phyloP scores from a whole-genome alignment of 2,797 vertebrate genomes.

The Fundulus diaphanus region DNA sequence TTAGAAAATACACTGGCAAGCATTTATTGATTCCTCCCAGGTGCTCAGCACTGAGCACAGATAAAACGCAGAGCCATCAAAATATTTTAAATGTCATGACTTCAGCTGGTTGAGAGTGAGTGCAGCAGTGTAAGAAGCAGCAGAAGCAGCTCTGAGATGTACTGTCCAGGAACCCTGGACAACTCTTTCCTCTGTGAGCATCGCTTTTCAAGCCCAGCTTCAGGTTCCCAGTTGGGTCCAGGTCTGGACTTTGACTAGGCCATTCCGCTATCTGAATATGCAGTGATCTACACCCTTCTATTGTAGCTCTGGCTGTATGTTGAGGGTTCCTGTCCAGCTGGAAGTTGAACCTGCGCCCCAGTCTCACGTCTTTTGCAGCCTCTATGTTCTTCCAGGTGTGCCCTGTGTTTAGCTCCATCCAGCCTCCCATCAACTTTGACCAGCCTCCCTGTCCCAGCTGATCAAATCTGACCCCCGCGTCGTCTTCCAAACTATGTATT shows the following conservation, averaged over 20 bases:
- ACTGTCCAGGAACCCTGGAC: neutral
- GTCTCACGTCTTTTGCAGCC: no score
- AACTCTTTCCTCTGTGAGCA: neutral
- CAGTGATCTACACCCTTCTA: neutral
- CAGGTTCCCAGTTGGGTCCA: neutral
- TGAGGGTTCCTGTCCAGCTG: no score
- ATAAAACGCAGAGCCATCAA: neutral
- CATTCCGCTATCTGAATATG: neutral
- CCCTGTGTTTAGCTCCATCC: no score
- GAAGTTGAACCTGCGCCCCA: no score
- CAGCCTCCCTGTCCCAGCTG: no score
- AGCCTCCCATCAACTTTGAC: no score
- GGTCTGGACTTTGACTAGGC: neutral
- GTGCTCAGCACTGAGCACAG: neutral
- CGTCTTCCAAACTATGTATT: no score
- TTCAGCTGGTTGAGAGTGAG: neutral
- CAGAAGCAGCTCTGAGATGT: neutral
- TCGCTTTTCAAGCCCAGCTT: neutral
- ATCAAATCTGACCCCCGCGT: no score
- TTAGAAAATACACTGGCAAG: neutral
- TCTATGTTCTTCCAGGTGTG: no score
- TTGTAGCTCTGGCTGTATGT: no score
- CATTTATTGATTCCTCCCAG: neutral
- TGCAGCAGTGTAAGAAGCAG: neutral
- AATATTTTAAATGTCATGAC: neutral